These are phyloP conservation scores for Zygaena filipendulae DNA, from an alignment of 2,888 invertebrate species.

Conservation along the genomic window DNA sequence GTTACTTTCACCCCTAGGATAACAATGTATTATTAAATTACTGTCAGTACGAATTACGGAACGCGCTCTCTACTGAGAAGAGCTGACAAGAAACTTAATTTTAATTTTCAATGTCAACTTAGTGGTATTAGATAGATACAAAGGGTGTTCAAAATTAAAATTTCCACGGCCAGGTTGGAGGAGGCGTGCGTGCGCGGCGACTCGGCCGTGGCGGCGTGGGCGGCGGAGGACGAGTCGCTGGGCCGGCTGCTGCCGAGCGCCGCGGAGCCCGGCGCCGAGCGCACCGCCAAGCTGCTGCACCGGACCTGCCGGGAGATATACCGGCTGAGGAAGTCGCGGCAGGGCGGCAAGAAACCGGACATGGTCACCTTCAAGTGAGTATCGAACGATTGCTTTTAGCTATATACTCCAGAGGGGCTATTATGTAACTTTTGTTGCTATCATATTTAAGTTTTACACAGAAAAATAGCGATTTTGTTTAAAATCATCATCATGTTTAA, in stretches of 20 bases:
- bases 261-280: constrained; percentile 71
- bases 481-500: no score
- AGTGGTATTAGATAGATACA: no score
- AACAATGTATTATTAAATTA: no score
- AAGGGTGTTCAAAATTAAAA: no score
- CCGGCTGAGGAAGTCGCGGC: constrained; percentile 86
- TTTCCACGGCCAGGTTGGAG: constrained; percentile 84
- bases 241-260: constrained; percentile 71
- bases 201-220: constrained; percentile 84
- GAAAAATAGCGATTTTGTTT: no score
- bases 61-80: no score
- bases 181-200: constrained; percentile 86
- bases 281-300: constrained; percentile 84
- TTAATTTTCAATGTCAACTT: no score
- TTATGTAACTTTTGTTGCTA: not conserved
- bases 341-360: constrained; percentile 90
- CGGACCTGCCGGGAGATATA: constrained; percentile 93
- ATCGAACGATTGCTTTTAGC: constrained; percentile 14
- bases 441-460: not conserved
- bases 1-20: no score
- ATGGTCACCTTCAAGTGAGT: constrained; percentile 92
- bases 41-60: no score
- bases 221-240: constrained; percentile 88
- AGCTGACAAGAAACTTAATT: no score
- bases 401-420: constrained; percentile 26